Percentiles rank a stretch among this genome's conserved stretches.
Evolutionary conservation across 2,888 invertebrate species (phyloP).

Genomic region (Troilus luridus): DNA sequence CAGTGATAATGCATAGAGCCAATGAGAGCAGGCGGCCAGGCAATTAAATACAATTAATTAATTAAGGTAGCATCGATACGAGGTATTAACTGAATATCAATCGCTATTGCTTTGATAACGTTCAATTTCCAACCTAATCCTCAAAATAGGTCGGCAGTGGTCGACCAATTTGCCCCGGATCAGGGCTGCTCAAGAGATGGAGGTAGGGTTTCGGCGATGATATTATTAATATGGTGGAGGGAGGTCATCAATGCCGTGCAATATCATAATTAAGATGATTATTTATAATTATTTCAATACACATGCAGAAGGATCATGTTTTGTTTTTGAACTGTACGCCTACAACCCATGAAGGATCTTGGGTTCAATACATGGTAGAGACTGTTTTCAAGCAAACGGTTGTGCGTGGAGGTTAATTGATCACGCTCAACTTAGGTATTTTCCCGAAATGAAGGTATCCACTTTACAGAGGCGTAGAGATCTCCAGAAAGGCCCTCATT

Average conservation of each 20-base stretch:
- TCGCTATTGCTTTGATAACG: conserved; percentile 44
- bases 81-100: conserved; percentile 55
- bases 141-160: conserved; percentile 39
- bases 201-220: conserved; percentile 1
- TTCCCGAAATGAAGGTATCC: no score
- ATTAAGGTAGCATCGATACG: neutral
- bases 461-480: no score
- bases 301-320: no score
- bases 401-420: no score
- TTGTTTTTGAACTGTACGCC: no score
- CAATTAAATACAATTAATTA: conserved; percentile 49
- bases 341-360: no score
- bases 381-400: no score
- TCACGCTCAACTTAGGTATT: no score
- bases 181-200: neutral
- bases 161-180: conserved; percentile 34
- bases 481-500: no score
- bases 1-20: conserved; percentile 34
- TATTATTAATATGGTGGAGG: conserved; percentile 31
- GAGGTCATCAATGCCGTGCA: neutral
- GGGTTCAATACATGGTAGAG: no score
- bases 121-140: conserved; percentile 48
- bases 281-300: no score
- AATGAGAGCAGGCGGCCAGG: neutral
- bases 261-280: no score